Evolutionary conservation across 2,797 vertebrate genomes (phyloP), one percentile per base, ranked within the genome.

Genomic region (Alectoris magna): DNA sequence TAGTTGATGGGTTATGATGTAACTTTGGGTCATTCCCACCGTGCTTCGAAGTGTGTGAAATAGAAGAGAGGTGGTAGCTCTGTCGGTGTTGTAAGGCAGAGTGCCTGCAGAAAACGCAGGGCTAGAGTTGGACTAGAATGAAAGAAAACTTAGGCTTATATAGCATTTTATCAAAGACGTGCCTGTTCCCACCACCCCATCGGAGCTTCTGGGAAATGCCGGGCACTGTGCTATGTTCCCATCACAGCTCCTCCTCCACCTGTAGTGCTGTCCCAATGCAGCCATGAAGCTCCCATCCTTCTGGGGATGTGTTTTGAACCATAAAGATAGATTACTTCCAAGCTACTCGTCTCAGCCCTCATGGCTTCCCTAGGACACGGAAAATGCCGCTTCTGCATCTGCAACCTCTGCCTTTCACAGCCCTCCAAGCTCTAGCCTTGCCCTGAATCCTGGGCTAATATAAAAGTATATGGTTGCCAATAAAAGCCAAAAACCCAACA

Each of bases 191-290:
- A 0, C 27, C 23, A 0, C 27, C 23, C 11, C 2, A 3, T 1
- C 43, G 36, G 43, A 10, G 22, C 15, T 55, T 5, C 15, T 22
- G 10, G 64, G n/a, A 49, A 48, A 19, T 22, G 31, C 27, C 12
- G 31, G 22, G 9, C 0, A 1, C 15, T 15, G 1, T 36, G 26
- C 66, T 0, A 2, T 26, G 43, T 48, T 23, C 14, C 64, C 15
- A 11, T 48, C 43, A 16, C 43, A 26, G 31, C 19, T 56, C 11
- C 23, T 76, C n/a, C 75, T 66, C 34, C 58, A 71, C 38, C 6
- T 11, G 8, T 7, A 14, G 17, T 1, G 2, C 3, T 7, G 1
- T 14, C 14, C 7, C 15, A 18, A 1, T 26, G 0, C 0, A 2
- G 36, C 23, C 2, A 14, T 18, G 68, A 72, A 3, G 17, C 12